A percentile compares a stretch with the other conserved stretches of the same genome.
phyloP scores from a whole-genome alignment of 2,113 vertebrate species.

The Edolisoma coerulescens region DNA sequence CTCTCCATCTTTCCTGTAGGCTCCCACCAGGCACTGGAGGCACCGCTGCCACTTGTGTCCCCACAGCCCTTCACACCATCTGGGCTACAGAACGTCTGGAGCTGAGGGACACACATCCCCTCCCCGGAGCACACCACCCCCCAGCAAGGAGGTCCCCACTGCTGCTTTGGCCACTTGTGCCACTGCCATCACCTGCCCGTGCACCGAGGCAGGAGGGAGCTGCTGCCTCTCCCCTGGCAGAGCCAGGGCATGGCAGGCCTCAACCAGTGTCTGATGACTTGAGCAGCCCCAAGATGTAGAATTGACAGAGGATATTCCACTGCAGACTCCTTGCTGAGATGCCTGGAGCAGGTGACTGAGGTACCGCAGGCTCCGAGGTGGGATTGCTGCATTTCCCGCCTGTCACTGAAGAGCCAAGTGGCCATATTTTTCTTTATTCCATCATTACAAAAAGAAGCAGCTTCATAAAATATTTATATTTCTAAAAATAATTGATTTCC shows the following conservation, averaged over 20 bases:
- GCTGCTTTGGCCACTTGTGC: neutral
- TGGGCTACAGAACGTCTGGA: neutral
- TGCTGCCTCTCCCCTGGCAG: neutral
- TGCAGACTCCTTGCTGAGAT: neutral
- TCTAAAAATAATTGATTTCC: constrained; percentile 22
- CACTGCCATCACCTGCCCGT: accelerated
- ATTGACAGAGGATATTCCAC: neutral
- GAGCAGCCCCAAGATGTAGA: accelerated
- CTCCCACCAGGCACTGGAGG: neutral
- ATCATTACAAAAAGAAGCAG: neutral
- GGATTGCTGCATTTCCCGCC: neutral
- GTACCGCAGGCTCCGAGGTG: neutral
- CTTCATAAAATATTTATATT: constrained; percentile 33
- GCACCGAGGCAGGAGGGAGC: neutral
- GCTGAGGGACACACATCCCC: neutral
- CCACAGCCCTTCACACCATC: neutral
- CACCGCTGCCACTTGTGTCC: accelerated
- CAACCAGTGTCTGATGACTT: accelerated
- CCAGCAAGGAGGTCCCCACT: neutral
- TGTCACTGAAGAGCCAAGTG: neutral
- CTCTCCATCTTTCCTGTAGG: neutral
- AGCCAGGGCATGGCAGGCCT: neutral
- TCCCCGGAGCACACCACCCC: neutral
- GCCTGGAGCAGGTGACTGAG: neutral
- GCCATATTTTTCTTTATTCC: neutral